phyloP scores from a whole-genome alignment of 2,113 vertebrate genomes.

The Indri indri region DNA sequence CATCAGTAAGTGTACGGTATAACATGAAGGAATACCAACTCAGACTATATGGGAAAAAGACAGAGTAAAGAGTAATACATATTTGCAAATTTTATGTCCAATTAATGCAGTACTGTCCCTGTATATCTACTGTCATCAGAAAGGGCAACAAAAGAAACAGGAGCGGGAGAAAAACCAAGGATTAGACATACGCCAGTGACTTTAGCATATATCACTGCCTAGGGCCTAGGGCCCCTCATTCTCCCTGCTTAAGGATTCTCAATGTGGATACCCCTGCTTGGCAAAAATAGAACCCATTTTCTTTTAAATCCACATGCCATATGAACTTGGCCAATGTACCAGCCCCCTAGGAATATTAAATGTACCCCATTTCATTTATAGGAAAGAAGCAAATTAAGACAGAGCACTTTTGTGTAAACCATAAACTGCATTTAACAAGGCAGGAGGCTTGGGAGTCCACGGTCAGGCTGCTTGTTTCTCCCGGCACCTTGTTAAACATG shows the following conservation, averaged over 20 bases:
- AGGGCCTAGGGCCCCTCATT: not conserved
- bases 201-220: not conserved
- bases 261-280: slow-evolving; percentile 15
- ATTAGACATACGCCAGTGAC: not conserved
- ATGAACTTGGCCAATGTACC: slow-evolving; percentile 56
- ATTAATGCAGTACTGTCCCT: not conserved
- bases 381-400: slow-evolving; percentile 80
- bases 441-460: slow-evolving; percentile 71
- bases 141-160: not conserved
- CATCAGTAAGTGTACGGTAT: not conserved
- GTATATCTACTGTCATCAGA: not conserved
- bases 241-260: not conserved
- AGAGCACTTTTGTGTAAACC: slow-evolving; percentile 72
- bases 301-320: slow-evolving; percentile 53
- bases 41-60: not conserved
- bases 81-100: not conserved
- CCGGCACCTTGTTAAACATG: slow-evolving; percentile 80
- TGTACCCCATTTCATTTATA: slow-evolving; percentile 76
- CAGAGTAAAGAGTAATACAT: not conserved
- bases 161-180: not conserved
- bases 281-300: not conserved
- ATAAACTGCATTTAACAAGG: slow-evolving; percentile 80
- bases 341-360: slow-evolving; percentile 76
- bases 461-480: slow-evolving; percentile 72
- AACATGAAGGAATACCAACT: not conserved